Evolutionary conservation across 1,140 invertebrate species (phyloP).

Genomic region (Neodiprion pinetum): DNA sequence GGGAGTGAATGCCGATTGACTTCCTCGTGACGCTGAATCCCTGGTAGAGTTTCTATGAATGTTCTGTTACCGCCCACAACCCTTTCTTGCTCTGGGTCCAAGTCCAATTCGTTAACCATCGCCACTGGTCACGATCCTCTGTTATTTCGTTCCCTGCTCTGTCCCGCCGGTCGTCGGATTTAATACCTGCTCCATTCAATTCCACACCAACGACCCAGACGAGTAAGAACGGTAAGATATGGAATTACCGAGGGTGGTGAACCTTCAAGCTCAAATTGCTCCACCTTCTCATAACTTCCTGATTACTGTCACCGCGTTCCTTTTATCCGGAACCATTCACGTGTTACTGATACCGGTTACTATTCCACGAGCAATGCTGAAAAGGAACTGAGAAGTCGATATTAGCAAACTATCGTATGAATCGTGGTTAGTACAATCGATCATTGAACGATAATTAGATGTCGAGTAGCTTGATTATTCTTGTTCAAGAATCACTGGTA

Average conservation of each 20-base stretch:
- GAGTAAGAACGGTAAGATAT: background rate
- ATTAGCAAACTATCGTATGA: too few relatives aligned
- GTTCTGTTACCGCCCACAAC: conserved; percentile 56
- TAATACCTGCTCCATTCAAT: background rate
- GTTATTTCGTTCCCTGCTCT: too few relatives aligned
- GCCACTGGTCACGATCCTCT: too few relatives aligned
- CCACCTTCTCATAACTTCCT: conserved; percentile 47
- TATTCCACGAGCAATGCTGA: too few relatives aligned
- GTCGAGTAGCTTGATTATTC: too few relatives aligned
- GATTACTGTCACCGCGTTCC: conserved; percentile 58
- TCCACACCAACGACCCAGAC: background rate
- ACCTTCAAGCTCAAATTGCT: conserved; percentile 32
- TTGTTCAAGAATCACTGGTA: too few relatives aligned
- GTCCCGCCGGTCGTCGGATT: too few relatives aligned
- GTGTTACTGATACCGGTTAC: conserved; percentile 33
- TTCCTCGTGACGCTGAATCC: conserved; percentile 45
- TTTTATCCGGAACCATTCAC: conserved; percentile 56
- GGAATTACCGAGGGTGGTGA: background rate
- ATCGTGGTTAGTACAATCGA: too few relatives aligned
- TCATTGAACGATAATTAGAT: too few relatives aligned
- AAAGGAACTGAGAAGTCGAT: too few relatives aligned
- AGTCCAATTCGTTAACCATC: background rate
- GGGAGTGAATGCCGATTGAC: conserved; percentile 51
- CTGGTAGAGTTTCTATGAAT: conserved; percentile 62
- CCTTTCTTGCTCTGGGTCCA: conserved; percentile 37